Evolutionary conservation across 2,888 invertebrate species (phyloP).

Genomic region (Heteromurus nitidus): DNA sequence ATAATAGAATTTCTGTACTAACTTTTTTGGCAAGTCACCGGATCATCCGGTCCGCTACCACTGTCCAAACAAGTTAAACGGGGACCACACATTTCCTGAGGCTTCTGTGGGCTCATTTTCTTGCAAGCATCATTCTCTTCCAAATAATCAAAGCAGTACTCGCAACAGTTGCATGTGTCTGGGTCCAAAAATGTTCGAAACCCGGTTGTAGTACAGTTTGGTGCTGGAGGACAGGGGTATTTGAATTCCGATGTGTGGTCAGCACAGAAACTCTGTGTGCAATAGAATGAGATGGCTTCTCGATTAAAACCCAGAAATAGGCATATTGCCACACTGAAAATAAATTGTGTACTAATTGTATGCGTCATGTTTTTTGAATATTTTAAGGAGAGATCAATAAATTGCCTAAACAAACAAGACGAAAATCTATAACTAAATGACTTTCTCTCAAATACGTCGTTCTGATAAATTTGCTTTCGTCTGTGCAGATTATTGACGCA

Average conservation of each 20-base stretch:
- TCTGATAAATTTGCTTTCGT: too few relatives aligned
- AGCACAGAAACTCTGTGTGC: slow-evolving; percentile 62
- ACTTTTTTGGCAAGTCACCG: slow-evolving; percentile 65
- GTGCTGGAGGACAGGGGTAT: slow-evolving; percentile 48
- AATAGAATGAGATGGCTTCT: slow-evolving; percentile 45
- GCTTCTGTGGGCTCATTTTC: slow-evolving; percentile 37
- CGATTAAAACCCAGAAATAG: too few relatives aligned
- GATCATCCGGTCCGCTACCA: too few relatives aligned
- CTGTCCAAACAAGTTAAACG: slow-evolving; percentile 68
- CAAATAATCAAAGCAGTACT: slow-evolving; percentile 71
- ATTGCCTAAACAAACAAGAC: too few relatives aligned
- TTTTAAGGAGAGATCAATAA: too few relatives aligned
- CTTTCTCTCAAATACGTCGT: too few relatives aligned
- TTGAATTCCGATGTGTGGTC: slow-evolving; percentile 30
- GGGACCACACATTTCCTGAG: slow-evolving; percentile 70
- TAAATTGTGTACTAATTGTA: too few relatives aligned
- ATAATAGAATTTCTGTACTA: too few relatives aligned
- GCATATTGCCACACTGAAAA: too few relatives aligned
- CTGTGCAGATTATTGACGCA: too few relatives aligned
- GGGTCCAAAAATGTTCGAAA: slow-evolving; percentile 69
- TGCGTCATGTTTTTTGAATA: too few relatives aligned
- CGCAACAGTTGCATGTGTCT: slow-evolving; percentile 70
- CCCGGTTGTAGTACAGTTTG: slow-evolving; percentile 69
- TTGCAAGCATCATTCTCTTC: slow-evolving; percentile 65
- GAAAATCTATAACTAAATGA: too few relatives aligned